A percentile compares a stretch with the other conserved stretches of the same genome.
These are phyloP conservation scores for Leucophora obtusa DNA, from an alignment of 2,888 invertebrate species.

Conservation along the genomic window DNA sequence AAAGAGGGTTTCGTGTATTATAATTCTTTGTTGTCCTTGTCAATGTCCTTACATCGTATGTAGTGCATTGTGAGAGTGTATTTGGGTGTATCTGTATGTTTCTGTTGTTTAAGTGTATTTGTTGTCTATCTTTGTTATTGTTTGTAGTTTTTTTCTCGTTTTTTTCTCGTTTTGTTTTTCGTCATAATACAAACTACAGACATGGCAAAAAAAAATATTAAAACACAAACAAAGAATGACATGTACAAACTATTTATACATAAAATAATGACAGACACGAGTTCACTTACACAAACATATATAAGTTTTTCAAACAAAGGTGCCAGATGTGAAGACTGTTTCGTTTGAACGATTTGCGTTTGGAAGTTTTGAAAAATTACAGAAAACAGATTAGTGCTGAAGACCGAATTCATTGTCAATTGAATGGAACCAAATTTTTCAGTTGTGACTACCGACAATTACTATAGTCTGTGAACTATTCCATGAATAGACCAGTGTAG, in stretches of 20 bases:
- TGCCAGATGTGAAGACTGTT: too few species aligned
- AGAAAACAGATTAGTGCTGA: too few species aligned
- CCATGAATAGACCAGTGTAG: too few species aligned
- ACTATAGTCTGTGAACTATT: too few species aligned
- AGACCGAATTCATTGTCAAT: too few species aligned
- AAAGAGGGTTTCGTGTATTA: not conserved
- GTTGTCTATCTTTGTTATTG: not conserved
- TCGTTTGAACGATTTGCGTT: too few species aligned
- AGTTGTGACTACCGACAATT: too few species aligned
- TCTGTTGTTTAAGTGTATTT: not conserved
- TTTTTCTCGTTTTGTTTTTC: not conserved
- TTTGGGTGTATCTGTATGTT: not conserved
- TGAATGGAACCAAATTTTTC: too few species aligned
- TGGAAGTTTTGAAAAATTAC: too few species aligned
- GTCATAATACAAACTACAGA: not conserved
- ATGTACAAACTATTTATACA: conserved; percentile 5
- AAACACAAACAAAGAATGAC: conserved; percentile 3
- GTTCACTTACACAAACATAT: not conserved
- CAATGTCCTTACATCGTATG: not conserved
- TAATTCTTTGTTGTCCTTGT: conserved; percentile 13
- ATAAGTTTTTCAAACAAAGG: not conserved
- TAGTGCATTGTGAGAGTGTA: not conserved
- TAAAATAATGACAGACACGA: not conserved
- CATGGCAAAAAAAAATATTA: not conserved
- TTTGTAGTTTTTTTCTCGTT: not conserved